phyloP scores from a whole-genome alignment of 2,888 invertebrate species.

The Chrysolina haemoptera region DNA sequence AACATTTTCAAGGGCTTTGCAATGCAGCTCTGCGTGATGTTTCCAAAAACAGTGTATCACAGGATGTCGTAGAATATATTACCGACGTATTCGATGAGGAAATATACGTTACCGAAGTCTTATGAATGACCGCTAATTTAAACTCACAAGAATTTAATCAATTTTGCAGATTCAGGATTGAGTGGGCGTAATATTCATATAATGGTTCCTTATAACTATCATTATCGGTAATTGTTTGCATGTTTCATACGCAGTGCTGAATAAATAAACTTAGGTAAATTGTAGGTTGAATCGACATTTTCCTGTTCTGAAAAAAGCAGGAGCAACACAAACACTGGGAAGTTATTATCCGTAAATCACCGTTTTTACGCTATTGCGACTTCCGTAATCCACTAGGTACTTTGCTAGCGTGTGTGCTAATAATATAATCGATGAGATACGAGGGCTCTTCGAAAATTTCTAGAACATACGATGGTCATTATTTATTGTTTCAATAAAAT shows the following conservation, averaged over 20 bases:
- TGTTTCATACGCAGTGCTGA: not conserved
- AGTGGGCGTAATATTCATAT: not conserved
- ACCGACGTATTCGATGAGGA: too few species aligned
- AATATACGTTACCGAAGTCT: too few species aligned
- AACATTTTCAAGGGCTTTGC: too few species aligned
- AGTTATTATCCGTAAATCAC: slow-evolving; percentile 29
- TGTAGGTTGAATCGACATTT: slow-evolving; percentile 16
- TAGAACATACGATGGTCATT: not conserved
- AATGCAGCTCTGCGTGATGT: too few species aligned
- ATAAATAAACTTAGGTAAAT: slow-evolving; percentile 22
- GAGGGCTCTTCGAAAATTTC: not conserved
- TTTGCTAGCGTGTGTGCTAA: not conserved
- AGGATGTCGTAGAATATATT: too few species aligned
- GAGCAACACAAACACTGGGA: slow-evolving; percentile 26
- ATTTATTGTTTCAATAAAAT: too few species aligned
- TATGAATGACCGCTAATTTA: too few species aligned
- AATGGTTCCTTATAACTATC: slow-evolving; percentile 6
- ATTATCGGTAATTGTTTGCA: slow-evolving; percentile 5
- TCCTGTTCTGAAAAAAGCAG: slow-evolving; percentile 16
- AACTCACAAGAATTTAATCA: not conserved
- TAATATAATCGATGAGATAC: slow-evolving; percentile 1
- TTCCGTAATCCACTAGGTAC: slow-evolving; percentile 12
- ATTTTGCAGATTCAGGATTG: not conserved
- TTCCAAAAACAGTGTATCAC: too few species aligned
- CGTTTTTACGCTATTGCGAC: slow-evolving; percentile 16